Percentiles rank a stretch among this genome's conserved stretches.
Evolutionary conservation across 2,888 invertebrate species (phyloP).

Genomic region (Drosophila vallismaia): DNA sequence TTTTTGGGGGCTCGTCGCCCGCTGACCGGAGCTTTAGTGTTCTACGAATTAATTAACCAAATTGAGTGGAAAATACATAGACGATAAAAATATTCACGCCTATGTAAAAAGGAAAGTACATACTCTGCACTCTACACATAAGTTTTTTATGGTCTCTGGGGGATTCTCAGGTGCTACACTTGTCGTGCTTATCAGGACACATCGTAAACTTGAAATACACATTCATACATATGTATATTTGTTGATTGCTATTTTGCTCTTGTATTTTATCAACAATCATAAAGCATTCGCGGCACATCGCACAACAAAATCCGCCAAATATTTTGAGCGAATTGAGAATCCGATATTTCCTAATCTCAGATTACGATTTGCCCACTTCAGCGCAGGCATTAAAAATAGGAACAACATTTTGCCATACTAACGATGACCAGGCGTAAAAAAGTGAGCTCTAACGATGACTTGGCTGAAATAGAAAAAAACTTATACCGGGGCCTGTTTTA

Average conservation of each 20-base stretch:
- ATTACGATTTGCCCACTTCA: conserved; percentile 51
- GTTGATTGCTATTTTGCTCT: conserved; percentile 22
- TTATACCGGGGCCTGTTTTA: conserved; percentile 53
- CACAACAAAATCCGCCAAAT: conserved; percentile 34
- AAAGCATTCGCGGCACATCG: conserved; percentile 33
- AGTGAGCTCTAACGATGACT: conserved; percentile 72
- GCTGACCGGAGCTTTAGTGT: conserved; percentile 2
- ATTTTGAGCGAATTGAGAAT: conserved; percentile 46
- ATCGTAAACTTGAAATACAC: conserved; percentile 12
- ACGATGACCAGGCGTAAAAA: conserved; percentile 64
- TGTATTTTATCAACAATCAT: conserved; percentile 36
- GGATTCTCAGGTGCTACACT: conserved; percentile 6
- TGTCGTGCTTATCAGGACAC: conserved; percentile 19
- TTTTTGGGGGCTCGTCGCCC: conserved; percentile 41
- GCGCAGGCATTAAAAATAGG: conserved; percentile 36
- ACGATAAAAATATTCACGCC: conserved; percentile 4
- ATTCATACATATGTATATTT: background rate
- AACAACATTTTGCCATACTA: conserved; percentile 54
- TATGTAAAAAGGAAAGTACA: background rate
- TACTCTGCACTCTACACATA: background rate
- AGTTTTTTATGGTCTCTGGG: background rate
- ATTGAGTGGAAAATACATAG: conserved; percentile 17
- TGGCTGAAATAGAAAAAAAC: conserved; percentile 47
- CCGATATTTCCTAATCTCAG: conserved; percentile 60
- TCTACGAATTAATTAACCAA: conserved; percentile 28